Percentiles rank a stretch among this genome's conserved stretches.
phyloP scores from a whole-genome alignment of 1,140 invertebrate genomes.

The Camponotus floridanus region DNA sequence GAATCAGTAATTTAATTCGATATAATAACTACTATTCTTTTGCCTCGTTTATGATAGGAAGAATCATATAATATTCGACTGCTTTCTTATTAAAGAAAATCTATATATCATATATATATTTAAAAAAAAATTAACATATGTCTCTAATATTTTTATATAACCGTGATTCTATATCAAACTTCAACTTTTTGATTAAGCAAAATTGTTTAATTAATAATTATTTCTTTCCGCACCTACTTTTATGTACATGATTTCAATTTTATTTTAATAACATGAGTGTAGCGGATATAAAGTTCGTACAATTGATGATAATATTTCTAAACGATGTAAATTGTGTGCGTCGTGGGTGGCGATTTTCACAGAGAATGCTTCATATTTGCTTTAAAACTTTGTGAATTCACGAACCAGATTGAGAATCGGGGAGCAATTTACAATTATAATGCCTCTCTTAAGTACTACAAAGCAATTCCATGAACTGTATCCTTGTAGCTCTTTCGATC shows the following conservation, averaged over 20 bases:
- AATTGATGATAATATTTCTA: not conserved
- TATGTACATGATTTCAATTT: not conserved
- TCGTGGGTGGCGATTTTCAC: not conserved
- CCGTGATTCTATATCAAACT: not conserved
- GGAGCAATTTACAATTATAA: conserved; percentile 58
- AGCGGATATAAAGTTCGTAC: not conserved
- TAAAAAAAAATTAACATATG: not conserved
- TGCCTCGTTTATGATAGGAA: conserved; percentile 3
- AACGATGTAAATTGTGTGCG: conserved; percentile 26
- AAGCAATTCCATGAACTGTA: conserved; percentile 29
- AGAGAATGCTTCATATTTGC: conserved; percentile 41
- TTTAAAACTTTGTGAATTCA: not conserved
- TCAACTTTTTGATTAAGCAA: not conserved
- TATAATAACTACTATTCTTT: not conserved
- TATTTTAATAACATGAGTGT: not conserved
- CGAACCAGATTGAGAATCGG: not conserved
- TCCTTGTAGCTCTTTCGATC: conserved; percentile 22
- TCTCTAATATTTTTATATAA: not conserved
- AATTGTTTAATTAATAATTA: not conserved
- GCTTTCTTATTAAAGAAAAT: not conserved
- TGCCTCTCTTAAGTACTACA: conserved; percentile 22
- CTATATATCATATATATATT: conserved; percentile 16
- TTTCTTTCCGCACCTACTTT: not conserved
- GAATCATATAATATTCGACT: not conserved
- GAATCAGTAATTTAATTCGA: conserved; percentile 11